Base-by-base conservation (phyloP, 2,888 invertebrate genomes). In the Herminia tarsipennalis region DNA sequence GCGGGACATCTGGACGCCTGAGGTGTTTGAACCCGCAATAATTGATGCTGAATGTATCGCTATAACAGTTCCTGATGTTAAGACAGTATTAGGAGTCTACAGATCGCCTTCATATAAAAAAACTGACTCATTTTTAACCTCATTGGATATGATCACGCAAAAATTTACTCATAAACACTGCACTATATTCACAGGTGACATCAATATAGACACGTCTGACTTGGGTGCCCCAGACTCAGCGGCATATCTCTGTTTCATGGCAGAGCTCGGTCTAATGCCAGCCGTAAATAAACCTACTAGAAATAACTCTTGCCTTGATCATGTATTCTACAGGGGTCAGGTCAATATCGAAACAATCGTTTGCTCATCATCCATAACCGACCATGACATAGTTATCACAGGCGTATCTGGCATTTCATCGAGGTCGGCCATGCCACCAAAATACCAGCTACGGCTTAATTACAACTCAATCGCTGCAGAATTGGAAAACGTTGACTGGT, bases 81-180 rank as follows among this genome's bases (percentile, higher is more conserved):
- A 35, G 4, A 39, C 20, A 2, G 13, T 39, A 10, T 4, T 45
- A 10, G 39, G 20, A 1, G 27, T 39, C 2, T 45, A 45, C 16
- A 34, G 45, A 9, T 45, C 45, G 0, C 45, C 39, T 1, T 29
- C 45, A 5, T 34, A 10, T 14, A 17, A 18, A 9, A 28, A 39
- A 8, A 16, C 10, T 18, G 27, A 25, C 4, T 4, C 10, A 12
- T 39, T 45, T 28, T 5, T 38, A 8, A 12, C 8, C 3, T 13
- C 16, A 6, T 3, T 45, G 1, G 29, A 28, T 4, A 8, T 5
- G 1, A 5, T 8, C 8, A 9, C 39, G 2, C 8, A 6, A 20
- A 8, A 21, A 8, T 9, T 30, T 1, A 30, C 16, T 1, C n/a
- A 3, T 2, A 30, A 17, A 3, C 17, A 16, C 1, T 9, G 16